A percentile compares a stretch with the other conserved stretches of the same genome.
Conservation (phyloP, 2,113 vertebrate genomes). For the Equus przewalskii region DNA sequence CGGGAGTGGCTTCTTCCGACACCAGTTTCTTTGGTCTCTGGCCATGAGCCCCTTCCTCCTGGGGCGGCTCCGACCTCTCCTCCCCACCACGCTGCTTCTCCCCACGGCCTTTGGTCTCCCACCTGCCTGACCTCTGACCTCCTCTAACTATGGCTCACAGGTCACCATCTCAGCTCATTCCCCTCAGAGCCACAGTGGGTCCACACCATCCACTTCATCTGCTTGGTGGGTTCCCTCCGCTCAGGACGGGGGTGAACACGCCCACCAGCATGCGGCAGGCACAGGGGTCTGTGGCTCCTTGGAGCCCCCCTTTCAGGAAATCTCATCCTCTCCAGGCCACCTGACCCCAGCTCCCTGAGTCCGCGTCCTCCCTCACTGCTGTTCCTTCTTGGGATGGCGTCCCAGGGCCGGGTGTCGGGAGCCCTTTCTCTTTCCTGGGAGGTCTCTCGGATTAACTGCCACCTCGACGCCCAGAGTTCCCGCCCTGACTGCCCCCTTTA, state of each 20-base stretch:
- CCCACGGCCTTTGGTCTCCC: neutral
- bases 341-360: neutral
- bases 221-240: neutral
- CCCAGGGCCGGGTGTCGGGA: neutral
- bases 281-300: neutral
- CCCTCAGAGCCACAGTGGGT: neutral
- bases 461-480: neutral
- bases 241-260: no score
- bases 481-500: neutral
- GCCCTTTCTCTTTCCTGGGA: neutral
- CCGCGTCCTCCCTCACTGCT: neutral
- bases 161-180: neutral
- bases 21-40: neutral
- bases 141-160: neutral
- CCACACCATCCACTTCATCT: neutral
- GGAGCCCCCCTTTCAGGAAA: neutral
- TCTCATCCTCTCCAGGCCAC: no score
- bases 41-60: neutral
- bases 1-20: neutral
- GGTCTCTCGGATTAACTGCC: neutral
- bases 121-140: neutral
- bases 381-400: neutral
- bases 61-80: neutral
- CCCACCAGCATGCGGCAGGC: neutral
- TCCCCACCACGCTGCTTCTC: neutral